phyloP scores from a whole-genome alignment of 2,888 invertebrate species.

The Lochmaea crataegi region DNA sequence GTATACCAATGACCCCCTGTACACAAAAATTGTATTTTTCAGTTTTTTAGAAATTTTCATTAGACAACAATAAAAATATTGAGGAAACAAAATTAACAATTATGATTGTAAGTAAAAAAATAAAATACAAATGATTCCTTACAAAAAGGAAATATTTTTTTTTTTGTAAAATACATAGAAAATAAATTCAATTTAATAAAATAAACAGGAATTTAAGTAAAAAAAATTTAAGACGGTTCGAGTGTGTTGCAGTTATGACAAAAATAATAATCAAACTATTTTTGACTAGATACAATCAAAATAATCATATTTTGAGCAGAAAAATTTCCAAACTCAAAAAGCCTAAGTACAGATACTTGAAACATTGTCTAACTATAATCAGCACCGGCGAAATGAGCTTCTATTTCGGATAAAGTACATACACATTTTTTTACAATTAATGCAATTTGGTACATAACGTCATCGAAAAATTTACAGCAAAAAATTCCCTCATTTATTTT shows the following conservation, averaged over 20 bases:
- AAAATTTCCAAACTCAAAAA: background rate
- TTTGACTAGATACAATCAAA: background rate
- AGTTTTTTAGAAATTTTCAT: too few species aligned
- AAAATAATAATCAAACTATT: background rate
- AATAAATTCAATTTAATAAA: background rate
- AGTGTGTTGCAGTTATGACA: constrained; percentile 13
- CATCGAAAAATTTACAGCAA: background rate
- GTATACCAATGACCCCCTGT: background rate
- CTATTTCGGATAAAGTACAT: background rate
- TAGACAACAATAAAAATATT: too few species aligned
- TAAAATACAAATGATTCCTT: background rate
- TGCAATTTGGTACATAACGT: background rate
- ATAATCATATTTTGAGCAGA: constrained; percentile 16
- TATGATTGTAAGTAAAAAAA: background rate
- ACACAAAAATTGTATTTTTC: too few species aligned
- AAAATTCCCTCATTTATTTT: too few species aligned
- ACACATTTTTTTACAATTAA: too few species aligned
- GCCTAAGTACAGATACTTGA: background rate
- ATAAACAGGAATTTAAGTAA: background rate
- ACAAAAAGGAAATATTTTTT: background rate
- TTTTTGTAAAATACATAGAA: background rate
- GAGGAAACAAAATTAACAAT: constrained; percentile 1
- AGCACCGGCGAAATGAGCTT: constrained; percentile 24
- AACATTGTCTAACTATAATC: background rate
- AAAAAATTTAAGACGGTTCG: background rate